Evolutionary conservation across 2,797 vertebrate genomes (phyloP), one percentile per base, ranked within the genome.

Genomic region (Eurystomus glaucurus): DNA sequence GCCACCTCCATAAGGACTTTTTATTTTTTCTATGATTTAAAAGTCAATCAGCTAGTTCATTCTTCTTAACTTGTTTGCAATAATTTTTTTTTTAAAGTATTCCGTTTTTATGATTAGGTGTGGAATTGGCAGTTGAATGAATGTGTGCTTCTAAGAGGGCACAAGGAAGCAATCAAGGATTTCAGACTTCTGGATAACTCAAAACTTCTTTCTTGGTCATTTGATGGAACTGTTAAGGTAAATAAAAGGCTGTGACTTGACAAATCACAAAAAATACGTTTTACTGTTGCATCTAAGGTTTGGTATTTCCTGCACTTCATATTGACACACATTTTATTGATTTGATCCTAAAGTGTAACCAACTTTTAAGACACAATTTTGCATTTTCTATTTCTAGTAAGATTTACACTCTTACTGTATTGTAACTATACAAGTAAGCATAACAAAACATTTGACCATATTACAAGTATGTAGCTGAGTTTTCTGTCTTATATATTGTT

Each of bases 181-280:
- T 99, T 99, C 70, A 98, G 95, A 62, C 96, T 99, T 88, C 96
- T 99, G 70, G 96, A 97, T 79, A 84, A 94, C 77, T 98, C 98
- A 29, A 96, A 96, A 74, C 94, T 99, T 74, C 97, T 99, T 91
- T 99, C 99, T 37, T 99, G 99, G 99, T 99, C 99, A 16, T 99
- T 99, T 50, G 99, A 99, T 90, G 99, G 99, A 89, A 99, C 99
- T 0, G 98, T 99, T 76, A 99, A 99, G 99, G 99, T 99, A 98
- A 98, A 70, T 76, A 81, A 89, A 92, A 75, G 19, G 12, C 28
- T 62, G 5, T 22, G 7, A 61, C 33, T 6, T 85, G 21, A 54
- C 10, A 93, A 84, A 88, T 80, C 6, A 1, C 16, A 10, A 80
- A 60, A 77, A 71, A 46, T 51, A 50, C 9, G 4, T 92, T 57